phyloP scores from a whole-genome alignment of 1,140 invertebrate species.

The Druon quercuslanigerum region DNA sequence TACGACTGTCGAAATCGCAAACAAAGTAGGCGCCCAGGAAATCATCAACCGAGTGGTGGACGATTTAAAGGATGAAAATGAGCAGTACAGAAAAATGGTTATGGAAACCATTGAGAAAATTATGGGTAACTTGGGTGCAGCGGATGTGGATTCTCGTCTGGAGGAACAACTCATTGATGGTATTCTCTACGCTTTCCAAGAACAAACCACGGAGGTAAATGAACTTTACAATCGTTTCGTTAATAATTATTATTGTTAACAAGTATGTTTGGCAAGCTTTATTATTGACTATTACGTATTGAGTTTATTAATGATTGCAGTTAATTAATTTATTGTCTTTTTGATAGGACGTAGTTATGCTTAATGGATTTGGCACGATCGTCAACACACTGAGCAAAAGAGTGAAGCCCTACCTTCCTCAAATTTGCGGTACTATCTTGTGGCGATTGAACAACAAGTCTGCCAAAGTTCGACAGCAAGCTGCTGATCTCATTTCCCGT shows the following conservation, averaged over 20 bases:
- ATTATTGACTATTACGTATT: conserved; percentile 29
- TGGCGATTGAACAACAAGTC: conserved; percentile 99
- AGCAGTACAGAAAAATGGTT: conserved; percentile 99
- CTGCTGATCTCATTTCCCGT: conserved; percentile 98
- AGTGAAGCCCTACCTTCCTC: conserved; percentile 98
- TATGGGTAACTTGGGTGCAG: conserved; percentile 97
- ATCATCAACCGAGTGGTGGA: conserved; percentile 99
- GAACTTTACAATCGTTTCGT: conserved; percentile 33
- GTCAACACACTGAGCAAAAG: conserved; percentile 98
- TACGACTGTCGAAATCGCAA: conserved; percentile 99
- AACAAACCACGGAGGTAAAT: conserved; percentile 97
- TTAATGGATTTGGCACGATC: conserved; percentile 99
- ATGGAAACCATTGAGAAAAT: conserved; percentile 99
- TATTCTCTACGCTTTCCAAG: conserved; percentile 99
- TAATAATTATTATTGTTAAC: conserved; percentile 7
- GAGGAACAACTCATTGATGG: conserved; percentile 99
- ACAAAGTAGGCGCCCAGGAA: conserved; percentile 99
- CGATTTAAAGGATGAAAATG: conserved; percentile 99
- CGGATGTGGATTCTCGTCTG: conserved; percentile 97
- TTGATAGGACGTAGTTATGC: conserved; percentile 96
- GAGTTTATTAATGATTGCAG: conserved; percentile 23
- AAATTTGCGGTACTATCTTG: conserved; percentile 99
- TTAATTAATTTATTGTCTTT: neutral
- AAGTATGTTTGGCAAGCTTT: neutral
- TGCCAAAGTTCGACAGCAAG: conserved; percentile 99